These are phyloP conservation scores for Holothuria leucospilota DNA, from an alignment of 53 echinoderm and acorn worm genomes.

Conservation along the genomic window DNA sequence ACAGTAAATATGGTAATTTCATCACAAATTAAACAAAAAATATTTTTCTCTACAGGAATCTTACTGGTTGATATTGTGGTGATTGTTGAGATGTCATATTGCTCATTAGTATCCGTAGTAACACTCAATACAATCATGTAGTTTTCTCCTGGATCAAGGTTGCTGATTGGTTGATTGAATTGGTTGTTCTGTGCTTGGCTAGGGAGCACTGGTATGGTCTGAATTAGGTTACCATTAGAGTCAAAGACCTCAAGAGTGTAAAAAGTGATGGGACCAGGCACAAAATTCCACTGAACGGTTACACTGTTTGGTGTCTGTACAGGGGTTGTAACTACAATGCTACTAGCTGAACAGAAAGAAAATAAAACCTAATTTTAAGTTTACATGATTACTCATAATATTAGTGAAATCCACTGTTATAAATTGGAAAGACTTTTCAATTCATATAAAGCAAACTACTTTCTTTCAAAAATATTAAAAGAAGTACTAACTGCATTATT, in stretches of 20 bases:
- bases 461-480: no score
- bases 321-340: slow-evolving; percentile 20
- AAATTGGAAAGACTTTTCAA: no score
- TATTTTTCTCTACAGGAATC: not conserved
- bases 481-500: no score
- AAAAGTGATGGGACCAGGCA: slow-evolving; percentile 21
- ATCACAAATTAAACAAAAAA: not conserved
- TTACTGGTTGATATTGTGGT: slow-evolving; percentile 27
- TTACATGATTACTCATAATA: not conserved
- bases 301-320: slow-evolving; percentile 37
- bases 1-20: no score
- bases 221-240: slow-evolving; percentile 33
- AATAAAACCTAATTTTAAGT: not conserved
- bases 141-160: slow-evolving; percentile 39
- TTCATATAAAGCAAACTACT: no score
- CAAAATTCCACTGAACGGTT: slow-evolving; percentile 30
- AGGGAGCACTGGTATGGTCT: slow-evolving; percentile 49
- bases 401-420: no score
- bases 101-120: slow-evolving; percentile 17
- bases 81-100: slow-evolving; percentile 26
- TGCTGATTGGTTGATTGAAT: slow-evolving; percentile 44
- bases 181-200: slow-evolving; percentile 38
- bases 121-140: slow-evolving; percentile 50
- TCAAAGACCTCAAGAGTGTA: slow-evolving; percentile 50
- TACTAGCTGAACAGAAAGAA: slow-evolving; percentile 27